These are phyloP conservation scores for Poecile montanus DNA, from an alignment of 2,797 vertebrate species.

Conservation along the genomic window DNA sequence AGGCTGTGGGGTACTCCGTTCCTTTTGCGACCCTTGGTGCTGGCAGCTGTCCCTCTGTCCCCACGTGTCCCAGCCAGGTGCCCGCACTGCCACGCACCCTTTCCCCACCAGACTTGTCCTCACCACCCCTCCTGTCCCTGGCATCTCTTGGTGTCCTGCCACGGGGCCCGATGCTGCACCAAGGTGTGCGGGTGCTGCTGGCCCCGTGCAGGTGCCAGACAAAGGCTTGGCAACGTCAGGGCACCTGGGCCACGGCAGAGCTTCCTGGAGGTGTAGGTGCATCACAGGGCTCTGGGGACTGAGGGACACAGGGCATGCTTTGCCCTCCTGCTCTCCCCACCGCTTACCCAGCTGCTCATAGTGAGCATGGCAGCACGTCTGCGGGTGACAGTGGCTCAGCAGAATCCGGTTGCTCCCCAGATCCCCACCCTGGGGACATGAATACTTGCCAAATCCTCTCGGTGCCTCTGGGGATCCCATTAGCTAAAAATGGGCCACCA, in stretches of 20 bases:
- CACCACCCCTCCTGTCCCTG: rapidly evolving
- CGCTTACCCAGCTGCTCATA: rapidly evolving
- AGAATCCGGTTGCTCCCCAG: rapidly evolving
- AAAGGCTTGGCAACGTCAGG: neutral
- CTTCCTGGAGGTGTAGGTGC: neutral
- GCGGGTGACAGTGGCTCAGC: neutral
- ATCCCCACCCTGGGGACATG: rapidly evolving
- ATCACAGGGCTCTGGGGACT: neutral
- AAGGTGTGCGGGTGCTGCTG: neutral
- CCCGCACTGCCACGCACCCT: rapidly evolving
- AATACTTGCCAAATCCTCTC: no score
- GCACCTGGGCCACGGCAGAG: neutral
- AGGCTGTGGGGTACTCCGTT: neutral
- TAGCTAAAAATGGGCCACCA: no score
- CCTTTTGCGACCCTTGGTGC: neutral
- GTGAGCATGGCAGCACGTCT: rapidly evolving
- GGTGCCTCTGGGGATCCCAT: no score
- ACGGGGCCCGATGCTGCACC: neutral
- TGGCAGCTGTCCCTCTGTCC: neutral
- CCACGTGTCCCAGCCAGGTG: neutral
- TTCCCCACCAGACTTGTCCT: rapidly evolving
- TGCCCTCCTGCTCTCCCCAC: neutral
- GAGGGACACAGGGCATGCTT: neutral
- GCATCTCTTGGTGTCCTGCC: neutral
- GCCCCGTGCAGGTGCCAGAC: neutral